These are phyloP conservation scores for Amaurobius ferox DNA, from an alignment of 2,888 invertebrate species.

Conservation along the genomic window DNA sequence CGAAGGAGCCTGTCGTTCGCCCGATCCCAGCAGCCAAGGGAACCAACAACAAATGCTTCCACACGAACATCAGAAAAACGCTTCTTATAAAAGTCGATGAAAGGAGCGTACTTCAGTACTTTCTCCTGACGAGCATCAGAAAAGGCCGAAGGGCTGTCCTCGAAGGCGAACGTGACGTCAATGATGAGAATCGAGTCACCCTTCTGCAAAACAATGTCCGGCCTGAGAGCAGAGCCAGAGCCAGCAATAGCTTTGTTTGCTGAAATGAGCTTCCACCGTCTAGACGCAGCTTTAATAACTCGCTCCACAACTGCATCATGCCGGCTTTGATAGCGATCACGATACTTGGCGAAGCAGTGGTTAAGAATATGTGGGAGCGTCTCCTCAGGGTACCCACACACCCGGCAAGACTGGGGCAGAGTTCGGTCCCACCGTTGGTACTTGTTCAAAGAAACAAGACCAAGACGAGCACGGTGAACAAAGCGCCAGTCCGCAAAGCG, in stretches of 20 bases:
- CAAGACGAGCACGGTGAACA: not conserved
- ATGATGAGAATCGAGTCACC: not conserved
- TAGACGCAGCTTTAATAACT: no score
- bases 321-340: not conserved
- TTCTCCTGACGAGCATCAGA: not conserved
- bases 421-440: no score
- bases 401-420: no score
- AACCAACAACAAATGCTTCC: no score
- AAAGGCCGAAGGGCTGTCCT: not conserved
- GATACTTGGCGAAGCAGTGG: no score
- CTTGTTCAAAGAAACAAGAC: not conserved
- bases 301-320: no score
- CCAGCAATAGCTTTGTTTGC: not conserved
- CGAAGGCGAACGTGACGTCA: not conserved
- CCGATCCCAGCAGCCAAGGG: no score
- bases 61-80: no score
- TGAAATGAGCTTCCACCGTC: no score
- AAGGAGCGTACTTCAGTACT: not conserved
- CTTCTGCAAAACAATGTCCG: not conserved
- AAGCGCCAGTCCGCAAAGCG: not conserved
- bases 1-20: no score
- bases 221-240: not conserved
- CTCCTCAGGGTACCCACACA: no score
- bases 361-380: no score
- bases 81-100: not conserved